Evolutionary conservation across 2,888 invertebrate species (phyloP), one percentile per base, ranked within the genome.

Genomic region (Drosophila mettleri): DNA sequence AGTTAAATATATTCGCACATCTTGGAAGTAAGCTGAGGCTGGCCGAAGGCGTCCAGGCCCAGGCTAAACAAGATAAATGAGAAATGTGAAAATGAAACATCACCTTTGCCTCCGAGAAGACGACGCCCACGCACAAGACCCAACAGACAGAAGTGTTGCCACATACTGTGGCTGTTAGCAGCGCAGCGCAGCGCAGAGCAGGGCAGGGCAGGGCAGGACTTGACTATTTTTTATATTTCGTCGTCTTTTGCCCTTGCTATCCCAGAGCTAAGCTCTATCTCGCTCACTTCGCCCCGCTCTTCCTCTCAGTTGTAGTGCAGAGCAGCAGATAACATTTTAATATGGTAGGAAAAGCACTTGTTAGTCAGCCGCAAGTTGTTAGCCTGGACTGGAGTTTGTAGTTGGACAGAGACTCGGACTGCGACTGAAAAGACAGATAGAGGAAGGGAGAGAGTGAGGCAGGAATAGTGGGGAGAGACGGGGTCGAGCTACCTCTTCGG

Each of bases 11-110:
- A 55, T 62, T 59, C 52, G 55, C 75, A 60, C 46, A 46, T 36
- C 29, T 74, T 34, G 69, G 22, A 14, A 39, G 62, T 34, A 18
- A 53, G 38, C 45, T 39, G 22, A 38, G 34, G 18, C 52, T 24
- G 62, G 51, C n/a, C 77, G 24, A 49, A 61, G 45, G 74, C 76
- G 59, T 53, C 57, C 51, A 24, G 24, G 63, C 74, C 79, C 80
- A 67, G 74, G 80, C 86, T 89, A 90, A 91, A 88, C 78, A 85
- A 91, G 90, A 90, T 90, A 91, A 91, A 90, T 90, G 91, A 82
- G 89, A 87, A 88, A 90, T 90, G 89, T 79, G 86, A 90, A 90
- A 90, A 90, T 91, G 89, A 91, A 91, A 86, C 91, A 90, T 90
- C 87, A 90, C 87, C 89, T 90, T 86, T 75, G 76, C 76, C 85